Evolutionary conservation across 2,113 vertebrate species (phyloP).

Genomic region (Oreochromis niloticus): DNA sequence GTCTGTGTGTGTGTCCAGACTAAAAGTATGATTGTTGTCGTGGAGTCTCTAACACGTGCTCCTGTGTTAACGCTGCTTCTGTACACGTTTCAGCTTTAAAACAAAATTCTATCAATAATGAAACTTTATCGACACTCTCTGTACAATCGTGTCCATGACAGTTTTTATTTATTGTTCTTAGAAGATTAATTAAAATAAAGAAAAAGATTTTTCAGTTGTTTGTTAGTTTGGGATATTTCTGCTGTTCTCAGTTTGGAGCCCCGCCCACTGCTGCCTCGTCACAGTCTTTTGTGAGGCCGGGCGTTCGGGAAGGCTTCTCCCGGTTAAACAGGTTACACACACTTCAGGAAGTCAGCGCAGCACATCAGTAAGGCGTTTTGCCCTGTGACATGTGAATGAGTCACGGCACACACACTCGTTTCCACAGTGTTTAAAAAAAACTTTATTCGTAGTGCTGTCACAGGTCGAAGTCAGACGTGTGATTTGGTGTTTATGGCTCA

Average conservation of each 20-base stretch:
- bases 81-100: neutral
- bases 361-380: neutral
- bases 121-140: neutral
- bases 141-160: neutral
- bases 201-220: neutral
- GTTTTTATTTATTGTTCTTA: neutral
- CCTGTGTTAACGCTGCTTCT: neutral
- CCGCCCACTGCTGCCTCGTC: neutral
- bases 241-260: neutral
- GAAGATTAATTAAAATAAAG: neutral
- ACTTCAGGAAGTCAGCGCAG: neutral
- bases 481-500: constrained; percentile 47
- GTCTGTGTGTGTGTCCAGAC: neutral
- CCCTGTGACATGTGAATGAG: neutral
- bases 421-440: constrained; percentile 54
- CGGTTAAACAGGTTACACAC: neutral
- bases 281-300: neutral
- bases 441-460: constrained; percentile 50
- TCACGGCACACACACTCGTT: neutral
- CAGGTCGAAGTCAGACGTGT: neutral
- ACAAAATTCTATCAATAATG: neutral
- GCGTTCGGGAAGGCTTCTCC: neutral
- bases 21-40: neutral
- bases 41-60: rapidly evolving
- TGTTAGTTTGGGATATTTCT: neutral